Evolutionary conservation across 1,140 invertebrate species (phyloP).

Genomic region (Cyphomyrmex costatus): DNA sequence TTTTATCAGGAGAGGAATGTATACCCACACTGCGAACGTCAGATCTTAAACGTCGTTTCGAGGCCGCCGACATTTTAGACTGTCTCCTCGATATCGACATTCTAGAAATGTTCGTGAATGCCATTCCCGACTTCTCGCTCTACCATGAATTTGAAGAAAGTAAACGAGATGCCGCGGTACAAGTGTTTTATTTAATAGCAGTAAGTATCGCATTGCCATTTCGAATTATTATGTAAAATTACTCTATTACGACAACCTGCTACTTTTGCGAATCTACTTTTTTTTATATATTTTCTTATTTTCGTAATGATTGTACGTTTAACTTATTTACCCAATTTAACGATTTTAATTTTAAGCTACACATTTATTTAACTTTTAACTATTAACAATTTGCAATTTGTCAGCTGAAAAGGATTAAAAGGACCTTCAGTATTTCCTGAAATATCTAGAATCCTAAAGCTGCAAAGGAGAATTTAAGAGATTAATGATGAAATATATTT

Average conservation of each 20-base stretch:
- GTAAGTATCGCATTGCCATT: background rate
- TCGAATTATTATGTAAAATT: background rate
- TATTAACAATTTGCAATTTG: background rate
- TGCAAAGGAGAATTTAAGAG: background rate
- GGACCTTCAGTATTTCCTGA: background rate
- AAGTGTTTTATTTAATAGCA: background rate
- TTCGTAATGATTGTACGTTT: background rate
- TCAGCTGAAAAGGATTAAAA: background rate
- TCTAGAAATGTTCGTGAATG: slow-evolving; percentile 34
- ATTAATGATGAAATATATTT: background rate
- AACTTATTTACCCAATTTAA: background rate
- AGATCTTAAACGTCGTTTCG: slow-evolving; percentile 53
- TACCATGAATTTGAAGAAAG: slow-evolving; percentile 49
- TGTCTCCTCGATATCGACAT: slow-evolving; percentile 50
- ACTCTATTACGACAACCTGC: no score
- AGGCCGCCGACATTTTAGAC: slow-evolving; percentile 57
- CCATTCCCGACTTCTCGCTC: slow-evolving; percentile 33
- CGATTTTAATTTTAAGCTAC: background rate
- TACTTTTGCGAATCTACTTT: background rate
- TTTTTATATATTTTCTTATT: background rate
- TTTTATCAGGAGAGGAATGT: slow-evolving; percentile 56
- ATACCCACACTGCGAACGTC: slow-evolving; percentile 22
- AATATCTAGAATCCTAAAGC: background rate
- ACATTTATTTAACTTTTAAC: background rate
- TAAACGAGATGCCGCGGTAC: background rate